Evolutionary conservation across 2,113 vertebrate genomes (phyloP).

Genomic region (Gallinago jamesoni): DNA sequence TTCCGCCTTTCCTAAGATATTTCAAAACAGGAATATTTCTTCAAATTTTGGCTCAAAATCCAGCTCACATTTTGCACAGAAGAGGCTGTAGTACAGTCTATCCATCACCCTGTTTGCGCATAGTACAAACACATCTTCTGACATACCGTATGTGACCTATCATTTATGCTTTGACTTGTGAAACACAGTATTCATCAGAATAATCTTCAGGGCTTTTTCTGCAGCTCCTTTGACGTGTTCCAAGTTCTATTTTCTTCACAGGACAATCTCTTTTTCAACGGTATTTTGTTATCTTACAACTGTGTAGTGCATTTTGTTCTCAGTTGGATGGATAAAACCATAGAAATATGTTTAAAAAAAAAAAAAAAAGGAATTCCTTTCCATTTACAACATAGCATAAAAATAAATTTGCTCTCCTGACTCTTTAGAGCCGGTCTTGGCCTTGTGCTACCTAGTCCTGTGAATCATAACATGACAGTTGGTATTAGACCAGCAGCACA

Average conservation of each 20-base stretch:
- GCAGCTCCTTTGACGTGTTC: background rate
- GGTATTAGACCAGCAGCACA: background rate
- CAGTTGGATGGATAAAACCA: background rate
- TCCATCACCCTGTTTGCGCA: background rate
- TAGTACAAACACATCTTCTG: background rate
- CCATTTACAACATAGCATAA: background rate
- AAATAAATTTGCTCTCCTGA: background rate
- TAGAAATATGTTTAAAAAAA: background rate
- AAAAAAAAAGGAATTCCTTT: background rate
- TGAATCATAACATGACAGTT: background rate
- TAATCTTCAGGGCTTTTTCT: background rate
- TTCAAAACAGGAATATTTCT: slow-evolving; percentile 9
- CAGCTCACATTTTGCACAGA: background rate
- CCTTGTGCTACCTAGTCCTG: background rate
- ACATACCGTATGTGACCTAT: background rate
- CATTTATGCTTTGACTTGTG: background rate
- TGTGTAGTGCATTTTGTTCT: background rate
- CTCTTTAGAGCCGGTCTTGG: background rate
- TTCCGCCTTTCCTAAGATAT: background rate
- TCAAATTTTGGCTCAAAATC: slow-evolving; percentile 34
- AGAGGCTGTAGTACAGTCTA: background rate
- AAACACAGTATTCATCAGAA: background rate
- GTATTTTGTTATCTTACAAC: background rate
- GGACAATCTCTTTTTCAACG: background rate
- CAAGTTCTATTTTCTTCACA: background rate